Base-by-base conservation (phyloP, 2,797 vertebrate species). In the Tangara arthus region DNA sequence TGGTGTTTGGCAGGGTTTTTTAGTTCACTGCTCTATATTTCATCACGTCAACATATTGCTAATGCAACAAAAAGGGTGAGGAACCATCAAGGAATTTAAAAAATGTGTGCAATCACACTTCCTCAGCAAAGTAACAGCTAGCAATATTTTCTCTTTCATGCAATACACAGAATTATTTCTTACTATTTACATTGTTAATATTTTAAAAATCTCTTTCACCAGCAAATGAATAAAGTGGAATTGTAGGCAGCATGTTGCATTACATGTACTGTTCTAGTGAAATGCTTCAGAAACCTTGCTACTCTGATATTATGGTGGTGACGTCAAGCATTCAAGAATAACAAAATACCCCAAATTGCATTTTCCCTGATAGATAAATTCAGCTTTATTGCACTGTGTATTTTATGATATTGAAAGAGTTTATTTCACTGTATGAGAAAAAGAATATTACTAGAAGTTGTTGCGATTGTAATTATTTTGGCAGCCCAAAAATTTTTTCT, bases 1-100 rank as follows among this genome's bases (percentile, higher is more conserved):
- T 95, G 90, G 84, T 90, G 81, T 93, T 96, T 95, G 94, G 94
- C 96, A 95, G 78, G 14, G 6, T 87, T 92, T 92, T 23, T 79
- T 90, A 79, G 39, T 85, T 95, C 89, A 56, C 69, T 96, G 53
- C 46, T 94, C 81, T 79, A 9, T 91, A 90, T 94, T 78, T 96
- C 82, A 95, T 94, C 90, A 73, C 81, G 76, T 72, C 47, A 90
- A 75, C 60, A 32, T 87, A 60, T 26, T 94, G 63, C 70, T 94
- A 84, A 66, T 84, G 90, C 81, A 94, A 26, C 26, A 85, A 66
- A 94, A 85, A 84, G 41, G 22, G 32, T 85, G 71, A 87, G 63
- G 87, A 94, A 44, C 56, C 73, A 82, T 61, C 27, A 82, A 81
- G 50, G 76, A 81, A 93, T 87, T 85, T 44, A 1, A 89, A 90